phyloP scores from a whole-genome alignment of 35 echinoderm and acorn worm genomes.

The Ptychodera flava region DNA sequence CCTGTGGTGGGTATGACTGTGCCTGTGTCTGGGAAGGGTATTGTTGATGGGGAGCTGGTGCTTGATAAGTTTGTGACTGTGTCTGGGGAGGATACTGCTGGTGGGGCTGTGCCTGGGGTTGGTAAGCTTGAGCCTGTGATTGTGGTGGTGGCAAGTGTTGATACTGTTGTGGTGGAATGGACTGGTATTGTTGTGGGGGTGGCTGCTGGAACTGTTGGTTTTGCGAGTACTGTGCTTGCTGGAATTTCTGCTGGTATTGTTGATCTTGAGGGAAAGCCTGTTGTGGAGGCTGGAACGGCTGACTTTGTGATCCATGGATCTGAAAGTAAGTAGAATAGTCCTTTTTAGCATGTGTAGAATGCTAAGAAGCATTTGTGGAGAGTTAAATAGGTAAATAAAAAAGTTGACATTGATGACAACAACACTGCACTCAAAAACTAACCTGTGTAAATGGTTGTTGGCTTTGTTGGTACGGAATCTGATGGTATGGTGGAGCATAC shows the following conservation, averaged over 20 bases:
- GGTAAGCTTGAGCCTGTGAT: background rate
- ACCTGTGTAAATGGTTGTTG: background rate
- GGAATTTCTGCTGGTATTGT: background rate
- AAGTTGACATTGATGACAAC: too few relatives aligned
- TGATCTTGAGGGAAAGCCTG: background rate
- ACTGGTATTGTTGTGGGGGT: background rate
- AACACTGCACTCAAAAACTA: too few relatives aligned
- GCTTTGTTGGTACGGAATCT: background rate
- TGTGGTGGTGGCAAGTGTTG: background rate
- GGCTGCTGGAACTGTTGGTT: background rate
- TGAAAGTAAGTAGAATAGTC: too few relatives aligned
- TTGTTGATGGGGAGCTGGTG: background rate
- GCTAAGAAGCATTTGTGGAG: too few relatives aligned
- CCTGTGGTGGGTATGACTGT: background rate
- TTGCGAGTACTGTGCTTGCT: background rate
- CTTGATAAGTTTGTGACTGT: background rate
- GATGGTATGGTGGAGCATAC: background rate
- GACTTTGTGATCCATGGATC: background rate
- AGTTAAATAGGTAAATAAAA: too few relatives aligned
- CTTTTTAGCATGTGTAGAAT: too few relatives aligned
- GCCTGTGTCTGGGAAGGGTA: background rate
- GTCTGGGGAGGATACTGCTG: background rate
- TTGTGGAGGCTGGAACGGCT: background rate
- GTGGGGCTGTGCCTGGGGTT: background rate
- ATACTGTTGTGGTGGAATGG: background rate